Conservation (phyloP, 1,140 invertebrate species). For the Ceratosolen solmsi region DNA sequence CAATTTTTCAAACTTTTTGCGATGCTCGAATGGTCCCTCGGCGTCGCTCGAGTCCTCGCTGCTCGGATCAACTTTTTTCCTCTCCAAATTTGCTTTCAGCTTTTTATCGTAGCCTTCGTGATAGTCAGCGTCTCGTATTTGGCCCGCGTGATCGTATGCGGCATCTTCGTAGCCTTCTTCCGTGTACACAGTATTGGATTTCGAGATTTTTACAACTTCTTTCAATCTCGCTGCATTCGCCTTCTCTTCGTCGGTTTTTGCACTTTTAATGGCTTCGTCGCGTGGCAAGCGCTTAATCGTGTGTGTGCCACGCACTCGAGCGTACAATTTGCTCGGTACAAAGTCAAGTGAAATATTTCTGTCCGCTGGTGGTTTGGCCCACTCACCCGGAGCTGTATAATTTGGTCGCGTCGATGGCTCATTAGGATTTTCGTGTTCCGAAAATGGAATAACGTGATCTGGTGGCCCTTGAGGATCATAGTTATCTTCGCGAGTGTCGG, state of each 20-base stretch:
- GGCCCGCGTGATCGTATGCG: conserved; percentile 84
- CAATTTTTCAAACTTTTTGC: neutral
- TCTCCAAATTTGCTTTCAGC: conserved; percentile 55
- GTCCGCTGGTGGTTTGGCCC: conserved; percentile 69
- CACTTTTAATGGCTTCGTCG: conserved; percentile 74
- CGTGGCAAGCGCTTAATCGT: conserved; percentile 77
- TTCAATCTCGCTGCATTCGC: conserved; percentile 77
- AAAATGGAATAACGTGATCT: conserved; percentile 64
- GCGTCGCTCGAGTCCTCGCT: neutral
- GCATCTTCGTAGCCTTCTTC: conserved; percentile 87
- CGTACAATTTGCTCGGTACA: conserved; percentile 79
- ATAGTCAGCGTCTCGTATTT: conserved; percentile 78
- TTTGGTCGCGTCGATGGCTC: conserved; percentile 72
- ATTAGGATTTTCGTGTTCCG: conserved; percentile 69
- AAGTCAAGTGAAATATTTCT: conserved; percentile 74
- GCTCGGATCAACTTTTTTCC: neutral
- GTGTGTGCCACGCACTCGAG: conserved; percentile 79
- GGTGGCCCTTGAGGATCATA: conserved; percentile 52
- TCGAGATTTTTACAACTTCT: conserved; percentile 81
- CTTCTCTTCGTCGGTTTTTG: conserved; percentile 76
- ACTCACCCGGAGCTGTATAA: conserved; percentile 71
- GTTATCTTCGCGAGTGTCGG: conserved; percentile 38
- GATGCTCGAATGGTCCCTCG: neutral
- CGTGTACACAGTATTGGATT: conserved; percentile 82
- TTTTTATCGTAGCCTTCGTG: conserved; percentile 69